A percentile compares a stretch with the other conserved stretches of the same genome.
phyloP scores from a whole-genome alignment of 2,888 invertebrate genomes.

The Anthrax anthrax region DNA sequence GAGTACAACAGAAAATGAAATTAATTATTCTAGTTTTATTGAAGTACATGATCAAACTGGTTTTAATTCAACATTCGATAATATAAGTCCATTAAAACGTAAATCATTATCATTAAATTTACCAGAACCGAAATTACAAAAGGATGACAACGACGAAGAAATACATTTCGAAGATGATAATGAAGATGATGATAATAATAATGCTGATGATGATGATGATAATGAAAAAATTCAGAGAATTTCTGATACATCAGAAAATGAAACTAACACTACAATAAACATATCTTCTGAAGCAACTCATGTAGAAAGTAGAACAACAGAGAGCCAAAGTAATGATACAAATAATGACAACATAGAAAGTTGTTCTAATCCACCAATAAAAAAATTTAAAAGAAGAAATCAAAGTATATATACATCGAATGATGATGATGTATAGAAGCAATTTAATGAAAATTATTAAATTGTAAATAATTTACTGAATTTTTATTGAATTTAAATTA shows the following conservation, averaged over 20 bases:
- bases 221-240: background rate
- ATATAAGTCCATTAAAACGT: slow-evolving; percentile 20
- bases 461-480: too few species aligned
- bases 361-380: slow-evolving; percentile 18
- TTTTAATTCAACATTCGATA: slow-evolving; percentile 13
- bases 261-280: too few species aligned
- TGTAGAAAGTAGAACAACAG: background rate
- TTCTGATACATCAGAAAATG: too few species aligned
- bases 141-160: background rate
- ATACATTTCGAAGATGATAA: background rate
- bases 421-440: slow-evolving; percentile 13
- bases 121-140: slow-evolving; percentile 17
- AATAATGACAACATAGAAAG: background rate
- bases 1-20: slow-evolving; percentile 15
- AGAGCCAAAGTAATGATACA: background rate
- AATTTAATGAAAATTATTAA: too few species aligned
- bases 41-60: slow-evolving; percentile 13
- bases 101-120: slow-evolving; percentile 17
- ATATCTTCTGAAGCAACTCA: too few species aligned
- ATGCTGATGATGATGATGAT: background rate
- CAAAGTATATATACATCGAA: slow-evolving; percentile 24
- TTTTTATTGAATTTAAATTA: too few species aligned
- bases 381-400: slow-evolving; percentile 32
- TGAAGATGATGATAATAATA: too few species aligned
- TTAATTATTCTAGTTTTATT: slow-evolving; percentile 6